Percentiles rank a stretch among this genome's conserved stretches.
phyloP scores from a whole-genome alignment of 2,797 vertebrate species.

The Pogonophryne albipinna region DNA sequence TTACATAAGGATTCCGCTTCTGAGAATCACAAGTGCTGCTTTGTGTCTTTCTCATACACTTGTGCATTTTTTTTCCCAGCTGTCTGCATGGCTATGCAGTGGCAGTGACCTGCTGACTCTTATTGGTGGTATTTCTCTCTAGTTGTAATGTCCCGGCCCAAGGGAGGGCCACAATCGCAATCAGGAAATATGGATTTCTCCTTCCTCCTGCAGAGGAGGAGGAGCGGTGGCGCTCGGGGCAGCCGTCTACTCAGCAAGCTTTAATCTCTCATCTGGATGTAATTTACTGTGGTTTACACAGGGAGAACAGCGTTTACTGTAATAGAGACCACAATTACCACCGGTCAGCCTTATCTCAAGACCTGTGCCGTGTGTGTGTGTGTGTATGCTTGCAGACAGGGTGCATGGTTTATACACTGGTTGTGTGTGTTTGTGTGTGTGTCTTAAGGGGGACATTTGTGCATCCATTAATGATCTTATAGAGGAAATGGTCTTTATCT shows the following conservation, averaged over 20 bases:
- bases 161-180: conserved; percentile 83
- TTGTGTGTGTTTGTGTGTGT: conserved; percentile 56
- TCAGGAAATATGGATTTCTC: conserved; percentile 90
- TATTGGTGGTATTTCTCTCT: conserved; percentile 76
- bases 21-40: background rate
- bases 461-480: conserved; percentile 74
- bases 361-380: conserved; percentile 75
- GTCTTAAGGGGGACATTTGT: conserved; percentile 69
- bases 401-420: conserved; percentile 46
- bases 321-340: conserved; percentile 89
- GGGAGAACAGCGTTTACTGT: conserved; percentile 87
- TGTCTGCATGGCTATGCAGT: conserved; percentile 22
- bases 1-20: background rate
- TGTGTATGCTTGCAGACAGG: conserved; percentile 56
- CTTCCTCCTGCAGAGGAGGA: conserved; percentile 76
- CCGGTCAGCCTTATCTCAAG: conserved; percentile 83
- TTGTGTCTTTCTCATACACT: background rate
- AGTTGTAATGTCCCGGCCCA: conserved; percentile 80
- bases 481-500: conserved; percentile 76
- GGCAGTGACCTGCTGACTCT: conserved; percentile 59
- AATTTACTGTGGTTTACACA: conserved; percentile 88
- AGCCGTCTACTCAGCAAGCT: conserved; percentile 80
- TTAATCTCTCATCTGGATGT: conserved; percentile 90
- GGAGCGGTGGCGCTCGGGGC: conserved; percentile 79
- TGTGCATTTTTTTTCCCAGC: conserved; percentile 27